Conservation (phyloP, 1,140 invertebrate species). For the Lordiphosa mommai region DNA sequence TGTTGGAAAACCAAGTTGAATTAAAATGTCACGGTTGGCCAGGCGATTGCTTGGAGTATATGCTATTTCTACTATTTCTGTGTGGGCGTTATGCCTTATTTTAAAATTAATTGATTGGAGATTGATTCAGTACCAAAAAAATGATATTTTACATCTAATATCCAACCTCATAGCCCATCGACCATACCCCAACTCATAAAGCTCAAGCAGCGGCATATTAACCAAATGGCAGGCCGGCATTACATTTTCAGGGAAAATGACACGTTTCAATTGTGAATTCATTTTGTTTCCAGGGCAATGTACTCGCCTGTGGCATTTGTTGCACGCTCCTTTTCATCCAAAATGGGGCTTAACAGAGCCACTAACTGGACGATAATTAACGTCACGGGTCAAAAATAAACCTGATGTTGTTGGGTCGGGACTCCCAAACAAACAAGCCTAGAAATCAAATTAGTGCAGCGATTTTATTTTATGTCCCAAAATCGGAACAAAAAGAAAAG, state of each 20-base stretch:
- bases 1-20: too few relatives aligned
- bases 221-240: conserved; percentile 41
- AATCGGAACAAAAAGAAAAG: background rate
- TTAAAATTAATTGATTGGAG: too few relatives aligned
- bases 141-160: too few relatives aligned
- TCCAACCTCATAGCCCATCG: background rate
- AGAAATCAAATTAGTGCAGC: conserved; percentile 53
- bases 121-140: too few relatives aligned
- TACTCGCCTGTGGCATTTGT: conserved; percentile 20
- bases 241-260: conserved; percentile 50
- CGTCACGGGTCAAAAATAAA: conserved; percentile 34
- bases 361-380: conserved; percentile 55
- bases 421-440: conserved; percentile 17
- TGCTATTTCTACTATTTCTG: too few relatives aligned
- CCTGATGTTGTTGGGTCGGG: conserved; percentile 23
- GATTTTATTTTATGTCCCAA: conserved; percentile 39
- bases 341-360: conserved; percentile 8
- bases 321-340: conserved; percentile 4
- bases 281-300: conserved; percentile 38
- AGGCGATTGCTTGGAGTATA: too few relatives aligned
- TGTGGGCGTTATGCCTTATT: too few relatives aligned
- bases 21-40: too few relatives aligned
- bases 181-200: background rate
- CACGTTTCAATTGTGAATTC: conserved; percentile 54
- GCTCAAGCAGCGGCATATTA: conserved; percentile 38